phyloP scores from a whole-genome alignment of 2,888 invertebrate genomes.

The Smittia aterrima region DNA sequence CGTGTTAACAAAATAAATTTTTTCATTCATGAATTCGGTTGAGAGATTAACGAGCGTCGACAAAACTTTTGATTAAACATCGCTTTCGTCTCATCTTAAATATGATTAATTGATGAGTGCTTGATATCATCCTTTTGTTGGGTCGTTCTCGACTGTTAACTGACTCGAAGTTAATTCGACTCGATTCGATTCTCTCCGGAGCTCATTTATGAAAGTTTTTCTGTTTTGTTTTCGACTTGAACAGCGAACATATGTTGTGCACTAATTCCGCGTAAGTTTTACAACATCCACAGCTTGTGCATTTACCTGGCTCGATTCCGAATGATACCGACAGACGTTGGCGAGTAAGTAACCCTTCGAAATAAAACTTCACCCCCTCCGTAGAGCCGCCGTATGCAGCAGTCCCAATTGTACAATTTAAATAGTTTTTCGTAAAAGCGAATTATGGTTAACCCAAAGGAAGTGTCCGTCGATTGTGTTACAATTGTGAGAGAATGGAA shows the following conservation, averaged over 20 bases:
- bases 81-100: constrained; percentile 13
- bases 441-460: constrained; percentile 30
- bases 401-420: constrained; percentile 39
- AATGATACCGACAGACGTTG: constrained; percentile 19
- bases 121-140: not conserved
- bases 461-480: not conserved
- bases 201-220: constrained; percentile 9
- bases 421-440: constrained; percentile 15
- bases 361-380: constrained; percentile 25
- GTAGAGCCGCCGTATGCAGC: constrained; percentile 8
- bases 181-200: not conserved
- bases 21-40: constrained; percentile 10
- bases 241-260: constrained; percentile 18
- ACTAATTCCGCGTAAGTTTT: constrained; percentile 3
- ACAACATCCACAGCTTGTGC: constrained; percentile 13
- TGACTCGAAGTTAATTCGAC: not conserved
- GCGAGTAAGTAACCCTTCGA: constrained; percentile 13
- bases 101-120: constrained; percentile 31
- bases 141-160: not conserved
- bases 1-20: constrained; percentile 39
- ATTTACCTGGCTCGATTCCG: not conserved
- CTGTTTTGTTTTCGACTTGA: not conserved
- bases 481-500: too few relatives aligned
- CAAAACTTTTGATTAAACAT: not conserved
- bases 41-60: constrained; percentile 12